Conservation (phyloP, 2,113 vertebrate genomes). For the Laticauda laticaudata region DNA sequence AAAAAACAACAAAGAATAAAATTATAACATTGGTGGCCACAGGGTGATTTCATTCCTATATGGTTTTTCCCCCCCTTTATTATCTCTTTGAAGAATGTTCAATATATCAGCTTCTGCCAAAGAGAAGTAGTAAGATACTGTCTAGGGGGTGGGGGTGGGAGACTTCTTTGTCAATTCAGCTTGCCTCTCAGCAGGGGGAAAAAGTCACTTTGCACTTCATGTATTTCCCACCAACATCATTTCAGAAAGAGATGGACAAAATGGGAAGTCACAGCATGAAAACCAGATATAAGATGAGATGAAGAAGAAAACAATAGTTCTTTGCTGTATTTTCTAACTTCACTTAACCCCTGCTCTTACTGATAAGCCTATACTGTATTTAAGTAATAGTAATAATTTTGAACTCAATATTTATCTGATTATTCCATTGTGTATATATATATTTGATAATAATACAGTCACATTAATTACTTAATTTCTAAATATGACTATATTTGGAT, state of each 20-base stretch:
- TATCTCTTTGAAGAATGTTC: conserved; percentile 36
- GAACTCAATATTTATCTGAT: conserved; percentile 33
- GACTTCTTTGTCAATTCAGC: conserved; percentile 68
- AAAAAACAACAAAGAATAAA: conserved; percentile 1
- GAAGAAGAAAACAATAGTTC: conserved; percentile 61
- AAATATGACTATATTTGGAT: conserved; percentile 3
- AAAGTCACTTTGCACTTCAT: conserved; percentile 74
- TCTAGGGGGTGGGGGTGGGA: conserved; percentile 11
- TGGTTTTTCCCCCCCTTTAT: conserved; percentile 28
- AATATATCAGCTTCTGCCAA: conserved; percentile 49
- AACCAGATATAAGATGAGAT: conserved; percentile 58
- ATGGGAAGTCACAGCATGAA: conserved; percentile 68
- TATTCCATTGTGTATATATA: conserved; percentile 35
- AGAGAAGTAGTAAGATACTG: conserved; percentile 49
- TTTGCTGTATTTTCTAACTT: conserved; percentile 45
- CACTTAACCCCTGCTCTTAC: conserved; percentile 35
- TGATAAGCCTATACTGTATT: conserved; percentile 47
- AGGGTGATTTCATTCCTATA: conserved; percentile 28
- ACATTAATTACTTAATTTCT: neutral
- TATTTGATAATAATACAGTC: conserved; percentile 14
- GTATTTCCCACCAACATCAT: conserved; percentile 74
- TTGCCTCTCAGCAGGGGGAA: conserved; percentile 68
- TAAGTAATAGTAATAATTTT: neutral
- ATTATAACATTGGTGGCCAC: conserved; percentile 8
- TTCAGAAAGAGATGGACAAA: conserved; percentile 68